Evolutionary conservation across 2,797 vertebrate species (phyloP).

Genomic region (Falco naumanni): DNA sequence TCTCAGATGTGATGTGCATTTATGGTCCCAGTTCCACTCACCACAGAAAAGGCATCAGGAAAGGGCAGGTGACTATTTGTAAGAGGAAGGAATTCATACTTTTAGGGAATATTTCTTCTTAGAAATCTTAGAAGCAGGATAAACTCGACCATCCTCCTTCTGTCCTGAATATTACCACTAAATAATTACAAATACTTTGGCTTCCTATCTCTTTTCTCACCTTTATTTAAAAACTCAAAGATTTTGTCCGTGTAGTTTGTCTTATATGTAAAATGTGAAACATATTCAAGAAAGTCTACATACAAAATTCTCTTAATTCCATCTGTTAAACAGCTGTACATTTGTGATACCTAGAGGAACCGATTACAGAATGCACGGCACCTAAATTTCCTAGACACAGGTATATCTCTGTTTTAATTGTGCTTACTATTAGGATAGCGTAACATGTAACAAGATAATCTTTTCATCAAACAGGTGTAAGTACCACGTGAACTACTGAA

Average conservation of each 20-base stretch:
- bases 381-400: not conserved
- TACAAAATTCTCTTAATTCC: not conserved
- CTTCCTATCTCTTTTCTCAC: not conserved
- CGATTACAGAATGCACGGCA: not conserved
- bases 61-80: not conserved
- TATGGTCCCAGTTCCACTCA: not conserved
- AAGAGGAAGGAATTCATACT: not conserved
- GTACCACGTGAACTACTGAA: constrained; percentile 25
- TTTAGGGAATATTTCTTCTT: not conserved
- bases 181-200: not conserved
- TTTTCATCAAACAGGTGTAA: constrained; percentile 22
- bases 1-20: not conserved
- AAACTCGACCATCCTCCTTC: not conserved
- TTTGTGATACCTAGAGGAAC: not conserved
- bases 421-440: not conserved
- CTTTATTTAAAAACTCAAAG: not conserved
- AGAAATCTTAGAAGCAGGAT: not conserved
- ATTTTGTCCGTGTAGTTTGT: not conserved
- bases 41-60: not conserved
- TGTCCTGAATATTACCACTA: not conserved
- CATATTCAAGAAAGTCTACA: not conserved
- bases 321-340: not conserved
- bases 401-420: not conserved
- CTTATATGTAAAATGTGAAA: not conserved
- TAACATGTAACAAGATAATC: constrained; percentile 1